Evolutionary conservation across 2,888 invertebrate species (phyloP).

Genomic region (Oligia fasciuncula): DNA sequence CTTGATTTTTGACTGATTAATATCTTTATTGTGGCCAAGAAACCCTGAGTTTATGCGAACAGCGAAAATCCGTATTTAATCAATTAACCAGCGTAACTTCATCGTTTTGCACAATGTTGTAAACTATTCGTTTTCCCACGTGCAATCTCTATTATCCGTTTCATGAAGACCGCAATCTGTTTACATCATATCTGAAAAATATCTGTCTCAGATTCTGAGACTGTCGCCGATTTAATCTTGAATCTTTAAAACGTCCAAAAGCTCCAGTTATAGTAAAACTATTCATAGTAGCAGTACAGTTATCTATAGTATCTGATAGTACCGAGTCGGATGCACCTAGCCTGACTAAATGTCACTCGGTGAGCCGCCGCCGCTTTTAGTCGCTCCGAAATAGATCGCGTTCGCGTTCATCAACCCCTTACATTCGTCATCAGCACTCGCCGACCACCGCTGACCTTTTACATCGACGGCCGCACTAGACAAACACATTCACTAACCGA

Average conservation of each 20-base stretch:
- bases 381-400: conserved; percentile 87
- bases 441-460: conserved; percentile 78
- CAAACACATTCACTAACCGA: conserved; percentile 63
- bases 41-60: conserved; percentile 31
- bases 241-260: conserved; percentile 61
- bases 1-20: conserved; percentile 50
- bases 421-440: conserved; percentile 83
- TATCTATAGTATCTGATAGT: conserved; percentile 76
- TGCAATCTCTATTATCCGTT: background rate
- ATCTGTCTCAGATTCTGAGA: conserved; percentile 20
- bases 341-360: conserved; percentile 89
- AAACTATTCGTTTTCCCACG: conserved; percentile 13
- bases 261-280: conserved; percentile 61
- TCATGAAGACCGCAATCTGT: background rate
- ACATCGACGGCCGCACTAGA: conserved; percentile 77
- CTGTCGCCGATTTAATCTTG: conserved; percentile 23
- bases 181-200: conserved; percentile 17
- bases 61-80: conserved; percentile 31
- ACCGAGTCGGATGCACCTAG: conserved; percentile 86
- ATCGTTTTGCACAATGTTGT: conserved; percentile 6
- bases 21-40: conserved; percentile 34
- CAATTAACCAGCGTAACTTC: background rate
- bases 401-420: conserved; percentile 89
- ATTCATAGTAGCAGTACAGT: conserved; percentile 66
- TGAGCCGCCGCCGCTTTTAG: conserved; percentile 87